Percentiles rank a stretch among this genome's conserved stretches.
Evolutionary conservation across 2,113 vertebrate genomes (phyloP).

Genomic region (Miniopterus natalensis): DNA sequence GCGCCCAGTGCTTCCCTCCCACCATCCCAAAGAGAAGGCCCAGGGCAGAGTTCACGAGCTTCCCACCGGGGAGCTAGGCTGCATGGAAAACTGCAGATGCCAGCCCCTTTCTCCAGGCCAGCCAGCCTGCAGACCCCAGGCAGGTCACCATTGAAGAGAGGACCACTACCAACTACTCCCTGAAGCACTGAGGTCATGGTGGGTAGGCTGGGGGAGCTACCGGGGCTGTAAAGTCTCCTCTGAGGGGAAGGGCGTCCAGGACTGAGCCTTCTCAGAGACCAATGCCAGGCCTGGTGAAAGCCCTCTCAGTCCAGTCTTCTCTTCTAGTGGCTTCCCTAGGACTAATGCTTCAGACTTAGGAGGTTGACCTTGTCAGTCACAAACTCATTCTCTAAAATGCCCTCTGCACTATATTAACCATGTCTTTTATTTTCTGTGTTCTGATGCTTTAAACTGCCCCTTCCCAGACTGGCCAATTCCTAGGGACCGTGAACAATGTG

Average conservation of each 20-base stretch:
- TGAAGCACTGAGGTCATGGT: background rate
- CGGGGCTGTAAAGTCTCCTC: background rate
- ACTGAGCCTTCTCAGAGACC: background rate
- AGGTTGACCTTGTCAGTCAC: background rate
- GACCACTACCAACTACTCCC: background rate
- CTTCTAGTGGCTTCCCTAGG: background rate
- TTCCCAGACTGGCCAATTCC: background rate
- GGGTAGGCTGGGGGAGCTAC: no score
- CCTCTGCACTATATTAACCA: background rate
- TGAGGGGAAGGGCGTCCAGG: background rate
- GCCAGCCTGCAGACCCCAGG: background rate
- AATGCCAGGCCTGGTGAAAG: rapidly evolving
- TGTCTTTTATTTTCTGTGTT: background rate
- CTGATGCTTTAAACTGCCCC: background rate
- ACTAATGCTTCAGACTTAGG: background rate
- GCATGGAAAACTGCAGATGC: background rate
- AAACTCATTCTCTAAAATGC: background rate
- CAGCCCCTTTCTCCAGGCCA: background rate
- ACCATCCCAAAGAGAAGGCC: background rate
- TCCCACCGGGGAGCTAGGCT: background rate
- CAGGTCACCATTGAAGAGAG: background rate
- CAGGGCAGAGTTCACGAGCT: background rate
- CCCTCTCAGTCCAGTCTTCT: background rate
- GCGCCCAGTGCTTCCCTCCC: background rate
- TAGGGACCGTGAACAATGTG: background rate